These are phyloP conservation scores for Turritopsis dohrnii DNA, from an alignment of 30 jellyfish, hydroid and myxozoan species.

Conservation along the genomic window DNA sequence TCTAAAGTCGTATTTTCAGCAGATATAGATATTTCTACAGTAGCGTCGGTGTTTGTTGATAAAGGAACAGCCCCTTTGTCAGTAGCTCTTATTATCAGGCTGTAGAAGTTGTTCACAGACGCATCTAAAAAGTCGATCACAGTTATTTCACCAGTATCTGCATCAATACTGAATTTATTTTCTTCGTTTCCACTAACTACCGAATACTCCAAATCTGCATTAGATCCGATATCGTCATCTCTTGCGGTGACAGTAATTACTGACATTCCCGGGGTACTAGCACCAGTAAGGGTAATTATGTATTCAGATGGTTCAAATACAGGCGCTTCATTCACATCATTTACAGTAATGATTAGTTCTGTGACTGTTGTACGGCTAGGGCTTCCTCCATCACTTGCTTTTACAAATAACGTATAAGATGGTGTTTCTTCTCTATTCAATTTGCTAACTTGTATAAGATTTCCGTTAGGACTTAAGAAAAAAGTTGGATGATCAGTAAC, in stretches of 20 bases:
- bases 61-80: conserved; percentile 23
- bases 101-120: conserved; percentile 31
- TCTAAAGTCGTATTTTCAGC: neutral
- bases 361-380: conserved; percentile 23
- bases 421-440: neutral
- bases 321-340: conserved; percentile 43
- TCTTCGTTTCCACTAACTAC: conserved; percentile 36
- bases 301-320: conserved; percentile 39
- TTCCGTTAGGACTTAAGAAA: neutral
- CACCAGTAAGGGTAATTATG: conserved; percentile 54
- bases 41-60: conserved; percentile 2
- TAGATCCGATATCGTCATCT: conserved; percentile 52
- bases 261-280: conserved; percentile 55
- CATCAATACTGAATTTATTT: conserved; percentile 26
- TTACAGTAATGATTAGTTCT: neutral
- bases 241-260: conserved; percentile 56
- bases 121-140: conserved; percentile 51
- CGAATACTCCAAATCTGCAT: conserved; percentile 46
- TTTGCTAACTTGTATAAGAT: neutral
- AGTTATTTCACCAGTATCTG: conserved; percentile 53
- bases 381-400: conserved; percentile 75
- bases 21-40: neutral
- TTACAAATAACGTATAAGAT: conserved; percentile 40
- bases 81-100: neutral
- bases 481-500: neutral